Evolutionary conservation across 2,888 invertebrate genomes (phyloP).

Genomic region (Hypolimnas misippus): DNA sequence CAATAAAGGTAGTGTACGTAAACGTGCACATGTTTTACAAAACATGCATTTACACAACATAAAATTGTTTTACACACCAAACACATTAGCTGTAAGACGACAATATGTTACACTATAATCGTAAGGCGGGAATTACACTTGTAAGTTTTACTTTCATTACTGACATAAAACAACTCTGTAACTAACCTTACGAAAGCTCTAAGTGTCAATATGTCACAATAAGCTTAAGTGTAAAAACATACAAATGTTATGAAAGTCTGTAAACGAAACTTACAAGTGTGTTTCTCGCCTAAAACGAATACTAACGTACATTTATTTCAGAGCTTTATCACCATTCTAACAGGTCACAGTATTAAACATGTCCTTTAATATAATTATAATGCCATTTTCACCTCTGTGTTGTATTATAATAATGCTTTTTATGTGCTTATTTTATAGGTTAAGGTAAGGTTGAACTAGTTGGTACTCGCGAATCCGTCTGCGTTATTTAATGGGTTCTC

Average conservation of each 20-base stretch:
- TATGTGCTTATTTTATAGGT: conserved; percentile 16
- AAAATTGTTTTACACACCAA: not conserved
- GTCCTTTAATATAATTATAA: conserved; percentile 20
- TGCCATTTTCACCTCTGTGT: not conserved
- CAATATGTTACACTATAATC: not conserved
- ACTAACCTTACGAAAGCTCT: too few species aligned
- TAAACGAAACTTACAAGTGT: not conserved
- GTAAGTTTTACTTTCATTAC: too few species aligned
- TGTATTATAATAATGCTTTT: conserved; percentile 43
- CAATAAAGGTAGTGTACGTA: too few species aligned
- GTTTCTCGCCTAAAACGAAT: conserved; percentile 7
- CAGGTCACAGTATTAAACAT: conserved; percentile 61
- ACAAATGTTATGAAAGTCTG: too few species aligned
- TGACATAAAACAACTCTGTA: too few species aligned
- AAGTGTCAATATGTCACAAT: too few species aligned
- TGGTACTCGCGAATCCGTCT: too few species aligned
- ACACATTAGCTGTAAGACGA: not conserved
- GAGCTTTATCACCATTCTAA: conserved; percentile 44
- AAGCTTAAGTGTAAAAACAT: too few species aligned
- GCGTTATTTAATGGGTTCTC: too few species aligned
- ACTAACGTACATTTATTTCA: conserved; percentile 42
- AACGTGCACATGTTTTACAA: not conserved
- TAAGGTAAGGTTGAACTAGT: too few species aligned
- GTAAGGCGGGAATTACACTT: too few species aligned
- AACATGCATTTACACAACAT: not conserved